Evolutionary conservation across 30 jellyfish, hydroid and myxozoan genomes (phyloP).

Genomic region (Mastigias papua): DNA sequence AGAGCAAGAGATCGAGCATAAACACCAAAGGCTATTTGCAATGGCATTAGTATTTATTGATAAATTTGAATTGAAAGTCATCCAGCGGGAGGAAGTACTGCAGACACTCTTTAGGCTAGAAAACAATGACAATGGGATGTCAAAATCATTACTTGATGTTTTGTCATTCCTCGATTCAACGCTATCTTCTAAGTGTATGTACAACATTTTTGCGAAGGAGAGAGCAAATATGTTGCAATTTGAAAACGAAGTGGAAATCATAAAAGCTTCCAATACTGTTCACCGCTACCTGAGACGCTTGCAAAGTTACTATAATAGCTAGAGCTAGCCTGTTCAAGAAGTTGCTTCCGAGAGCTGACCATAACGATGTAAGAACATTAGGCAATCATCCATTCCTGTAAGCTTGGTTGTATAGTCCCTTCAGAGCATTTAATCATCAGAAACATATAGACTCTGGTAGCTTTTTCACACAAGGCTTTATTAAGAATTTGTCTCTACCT

Average conservation of each 20-base stretch:
- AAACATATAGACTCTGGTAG: no score
- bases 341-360: no score
- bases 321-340: neutral
- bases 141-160: neutral
- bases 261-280: neutral
- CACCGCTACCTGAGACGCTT: neutral
- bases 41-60: neutral
- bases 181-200: neutral
- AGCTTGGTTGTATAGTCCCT: no score
- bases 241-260: neutral
- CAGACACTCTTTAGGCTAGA: neutral
- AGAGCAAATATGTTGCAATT: neutral
- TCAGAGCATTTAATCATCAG: no score
- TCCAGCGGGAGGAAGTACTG: neutral
- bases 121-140: neutral
- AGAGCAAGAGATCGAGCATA: neutral
- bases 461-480: no score
- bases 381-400: no score
- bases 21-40: neutral
- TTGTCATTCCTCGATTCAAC: neutral
- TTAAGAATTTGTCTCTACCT: no score
- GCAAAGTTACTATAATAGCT: neutral
- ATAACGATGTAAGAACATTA: no score
- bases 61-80: conserved; percentile 5
- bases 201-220: neutral